These are phyloP conservation scores for Epiblema foenella DNA, from an alignment of 2,888 invertebrate species.

Conservation along the genomic window DNA sequence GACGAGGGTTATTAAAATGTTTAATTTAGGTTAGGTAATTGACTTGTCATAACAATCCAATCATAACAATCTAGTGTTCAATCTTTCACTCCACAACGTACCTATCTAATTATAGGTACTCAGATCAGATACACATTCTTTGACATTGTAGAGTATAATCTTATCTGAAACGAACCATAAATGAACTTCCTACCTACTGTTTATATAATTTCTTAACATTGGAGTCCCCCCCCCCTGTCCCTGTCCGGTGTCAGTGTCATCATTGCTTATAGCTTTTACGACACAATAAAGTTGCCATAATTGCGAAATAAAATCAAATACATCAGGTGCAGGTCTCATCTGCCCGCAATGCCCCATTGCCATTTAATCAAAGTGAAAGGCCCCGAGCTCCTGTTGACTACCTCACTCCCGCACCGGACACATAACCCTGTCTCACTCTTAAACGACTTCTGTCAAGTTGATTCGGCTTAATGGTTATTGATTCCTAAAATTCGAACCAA, in stretches of 20 bases:
- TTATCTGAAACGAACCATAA: no score
- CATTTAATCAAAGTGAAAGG: constrained; percentile 59
- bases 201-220: background rate
- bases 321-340: constrained; percentile 78
- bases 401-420: constrained; percentile 55
- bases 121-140: no score
- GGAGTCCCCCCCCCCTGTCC: constrained; percentile 22
- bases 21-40: no score
- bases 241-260: constrained; percentile 11
- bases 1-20: no score
- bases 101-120: no score
- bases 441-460: constrained; percentile 76
- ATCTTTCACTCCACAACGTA: no score
- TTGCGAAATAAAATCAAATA: constrained; percentile 79
- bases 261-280: constrained; percentile 11
- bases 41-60: no score
- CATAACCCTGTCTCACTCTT: constrained; percentile 59
- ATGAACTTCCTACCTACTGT: no score
- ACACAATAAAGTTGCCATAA: constrained; percentile 52
- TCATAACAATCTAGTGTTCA: no score
- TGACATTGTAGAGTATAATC: no score
- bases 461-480: constrained; percentile 80
- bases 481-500: constrained; percentile 60
- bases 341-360: constrained; percentile 67
- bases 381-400: constrained; percentile 59